Conservation (phyloP, 2,113 vertebrate species). For the Gadus macrocephalus region DNA sequence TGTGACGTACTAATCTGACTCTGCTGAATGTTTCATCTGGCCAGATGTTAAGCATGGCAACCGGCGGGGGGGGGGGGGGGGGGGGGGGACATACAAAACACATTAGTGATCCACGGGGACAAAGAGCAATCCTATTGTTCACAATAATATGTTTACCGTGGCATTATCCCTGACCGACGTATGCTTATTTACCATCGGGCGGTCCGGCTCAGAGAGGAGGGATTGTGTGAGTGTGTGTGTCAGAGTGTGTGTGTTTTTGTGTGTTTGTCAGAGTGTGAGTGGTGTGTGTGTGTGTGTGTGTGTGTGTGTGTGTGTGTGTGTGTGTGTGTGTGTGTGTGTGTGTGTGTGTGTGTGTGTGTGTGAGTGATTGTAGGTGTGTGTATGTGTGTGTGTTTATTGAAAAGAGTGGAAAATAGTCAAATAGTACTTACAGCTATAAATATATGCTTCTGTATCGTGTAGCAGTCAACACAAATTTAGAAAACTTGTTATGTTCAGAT, state of each 20-base stretch:
- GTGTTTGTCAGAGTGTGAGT: too few species aligned
- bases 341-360: background rate
- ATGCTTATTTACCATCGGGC: slow-evolving; percentile 39
- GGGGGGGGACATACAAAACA: background rate
- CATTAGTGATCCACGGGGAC: background rate
- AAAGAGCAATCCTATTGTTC: slow-evolving; percentile 29
- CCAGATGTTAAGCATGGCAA: slow-evolving; percentile 1
- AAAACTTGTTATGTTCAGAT: too few species aligned
- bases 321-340: too few species aligned
- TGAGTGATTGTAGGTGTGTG: too few species aligned
- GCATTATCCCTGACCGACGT: slow-evolving; percentile 29
- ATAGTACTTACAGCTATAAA: too few species aligned
- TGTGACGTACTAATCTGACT: slow-evolving; percentile 19
- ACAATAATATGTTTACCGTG: slow-evolving; percentile 27
- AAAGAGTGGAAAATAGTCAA: too few species aligned
- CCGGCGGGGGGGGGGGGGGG: background rate
- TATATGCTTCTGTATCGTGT: too few species aligned
- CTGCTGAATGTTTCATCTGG: slow-evolving; percentile 8
- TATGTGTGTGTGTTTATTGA: background rate
- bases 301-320: too few species aligned
- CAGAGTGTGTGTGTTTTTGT: too few species aligned
- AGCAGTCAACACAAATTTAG: too few species aligned
- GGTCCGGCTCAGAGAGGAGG: background rate
- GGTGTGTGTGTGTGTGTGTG: too few species aligned
- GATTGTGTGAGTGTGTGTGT: slow-evolving; percentile 8